phyloP scores from a whole-genome alignment of 1,140 invertebrate genomes.

The Phymastichus coffea region DNA sequence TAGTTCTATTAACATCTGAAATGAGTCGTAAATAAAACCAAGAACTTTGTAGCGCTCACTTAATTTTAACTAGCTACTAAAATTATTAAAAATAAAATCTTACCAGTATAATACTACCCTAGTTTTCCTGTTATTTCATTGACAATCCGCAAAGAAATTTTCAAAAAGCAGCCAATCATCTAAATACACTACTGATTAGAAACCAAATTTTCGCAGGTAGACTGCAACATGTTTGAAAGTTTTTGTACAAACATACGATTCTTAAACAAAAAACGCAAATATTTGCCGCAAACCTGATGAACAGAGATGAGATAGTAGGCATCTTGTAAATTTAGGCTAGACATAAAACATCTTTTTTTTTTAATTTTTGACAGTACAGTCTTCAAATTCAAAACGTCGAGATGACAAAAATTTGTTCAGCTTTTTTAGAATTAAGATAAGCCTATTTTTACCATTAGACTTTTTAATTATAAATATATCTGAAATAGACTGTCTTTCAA shows the following conservation, averaged over 20 bases:
- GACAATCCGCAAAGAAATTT: neutral
- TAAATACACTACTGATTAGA: constrained; percentile 9
- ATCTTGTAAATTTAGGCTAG: constrained; percentile 9
- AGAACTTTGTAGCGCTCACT: neutral
- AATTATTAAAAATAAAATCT: neutral
- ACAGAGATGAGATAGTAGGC: constrained; percentile 17
- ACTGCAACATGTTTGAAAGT: constrained; percentile 32
- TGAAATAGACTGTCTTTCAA: constrained; percentile 13
- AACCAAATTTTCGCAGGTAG: constrained; percentile 9
- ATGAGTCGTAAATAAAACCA: constrained; percentile 4
- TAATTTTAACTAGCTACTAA: neutral
- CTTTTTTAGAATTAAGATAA: constrained; percentile 38
- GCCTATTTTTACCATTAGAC: constrained; percentile 31
- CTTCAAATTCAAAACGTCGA: too few relatives aligned
- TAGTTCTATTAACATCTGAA: neutral
- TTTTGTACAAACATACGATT: constrained; percentile 33
- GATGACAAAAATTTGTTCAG: neutral
- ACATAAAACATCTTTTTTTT: constrained; percentile 8
- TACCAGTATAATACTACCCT: neutral
- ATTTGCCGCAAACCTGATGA: constrained; percentile 1
- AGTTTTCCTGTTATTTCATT: neutral
- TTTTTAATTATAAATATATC: constrained; percentile 31
- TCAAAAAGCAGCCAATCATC: constrained; percentile 1
- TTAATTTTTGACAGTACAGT: neutral
- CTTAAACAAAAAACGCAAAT: constrained; percentile 11